Conservation (phyloP, 2,113 vertebrate species). For the Thamnaconus septentrionalis region DNA sequence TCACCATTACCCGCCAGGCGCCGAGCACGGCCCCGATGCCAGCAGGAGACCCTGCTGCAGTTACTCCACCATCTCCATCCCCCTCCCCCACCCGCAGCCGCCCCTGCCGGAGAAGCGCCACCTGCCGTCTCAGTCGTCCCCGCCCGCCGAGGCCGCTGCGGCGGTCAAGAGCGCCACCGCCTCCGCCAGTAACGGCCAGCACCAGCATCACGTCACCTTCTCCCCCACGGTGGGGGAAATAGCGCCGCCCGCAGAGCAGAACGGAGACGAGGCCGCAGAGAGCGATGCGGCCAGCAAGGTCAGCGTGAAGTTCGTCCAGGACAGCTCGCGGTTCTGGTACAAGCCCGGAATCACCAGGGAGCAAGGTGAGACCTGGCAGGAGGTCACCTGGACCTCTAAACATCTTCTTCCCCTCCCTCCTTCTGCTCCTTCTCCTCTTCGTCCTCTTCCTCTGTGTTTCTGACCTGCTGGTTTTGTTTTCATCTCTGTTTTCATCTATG, state of each 20-base stretch:
- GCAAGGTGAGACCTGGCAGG: slow-evolving; percentile 77
- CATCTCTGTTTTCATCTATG: too few relatives aligned
- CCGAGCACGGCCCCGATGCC: slow-evolving; percentile 52
- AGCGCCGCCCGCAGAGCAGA: slow-evolving; percentile 28
- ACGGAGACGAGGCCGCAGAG: slow-evolving; percentile 34
- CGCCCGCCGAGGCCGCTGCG: slow-evolving; percentile 45
- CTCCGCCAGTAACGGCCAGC: slow-evolving; percentile 36
- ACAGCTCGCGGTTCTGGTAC: slow-evolving; percentile 92
- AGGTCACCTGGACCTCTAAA: too few relatives aligned
- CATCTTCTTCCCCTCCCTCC: neutral
- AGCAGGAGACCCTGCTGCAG: slow-evolving; percentile 61
- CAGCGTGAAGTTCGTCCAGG: slow-evolving; percentile 88
- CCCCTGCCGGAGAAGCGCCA: slow-evolving; percentile 86
- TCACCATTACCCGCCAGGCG: slow-evolving; percentile 24
- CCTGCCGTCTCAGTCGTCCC: slow-evolving; percentile 46
- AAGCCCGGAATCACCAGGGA: slow-evolving; percentile 89
- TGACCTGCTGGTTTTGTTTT: too few relatives aligned
- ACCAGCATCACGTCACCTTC: slow-evolving; percentile 74
- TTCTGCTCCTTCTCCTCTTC: slow-evolving; percentile 61
- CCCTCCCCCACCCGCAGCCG: slow-evolving; percentile 72
- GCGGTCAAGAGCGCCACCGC: slow-evolving; percentile 46
- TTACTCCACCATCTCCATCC: slow-evolving; percentile 66
- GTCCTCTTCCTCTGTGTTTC: slow-evolving; percentile 76
- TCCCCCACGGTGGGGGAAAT: slow-evolving; percentile 65
- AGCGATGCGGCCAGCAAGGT: slow-evolving; percentile 62